Evolutionary conservation across 2,113 vertebrate genomes (phyloP), one percentile per base, ranked within the genome.

Genomic region (Platysternon megacephalum): DNA sequence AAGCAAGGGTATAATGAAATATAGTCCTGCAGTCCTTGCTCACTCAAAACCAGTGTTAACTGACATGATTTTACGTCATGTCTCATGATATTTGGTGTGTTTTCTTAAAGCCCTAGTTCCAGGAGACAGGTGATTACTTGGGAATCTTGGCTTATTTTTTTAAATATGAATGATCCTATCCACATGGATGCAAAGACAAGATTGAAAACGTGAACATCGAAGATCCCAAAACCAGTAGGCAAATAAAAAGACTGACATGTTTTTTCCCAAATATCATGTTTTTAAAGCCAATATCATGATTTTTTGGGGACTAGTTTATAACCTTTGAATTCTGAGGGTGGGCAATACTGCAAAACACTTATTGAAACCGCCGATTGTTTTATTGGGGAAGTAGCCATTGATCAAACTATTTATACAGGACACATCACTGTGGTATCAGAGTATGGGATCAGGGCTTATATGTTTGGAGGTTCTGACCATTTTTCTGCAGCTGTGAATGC

Each of bases 381-480:
- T 1, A 5, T 16, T 5, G 68, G 26, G 61, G 87, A 82, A 86
- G 6, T 79, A 86, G 86, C 52, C 46, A 35, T 21, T 95, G 44
- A 14, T 94, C 92, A 82, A 26, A 32, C 86, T 89, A 49, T 91
- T 82, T 86, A 21, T 79, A 6, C 46, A 84, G n/a, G 17, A 17
- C 16, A 0, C 17, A 19, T 49, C 78, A 49, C 44, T 16, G 72
- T 92, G 5, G 0, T 91, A n/a, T 74, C 10, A 7, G 61, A 87
- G 26, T 56, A 61, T 55, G 3, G 29, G 16, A 51, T 51, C 48
- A 58, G 78, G 14, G 29, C 16, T 32, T 5, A 51, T 49, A 51
- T 79, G 11, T 21, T 9, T 35, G 29, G 46, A 79, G 32, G 46
- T 22, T 29, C 13, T 79, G 86, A 61, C 90, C 58, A 76, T 52